phyloP scores from a whole-genome alignment of 2,113 vertebrate species.

The Panurus biarmicus region DNA sequence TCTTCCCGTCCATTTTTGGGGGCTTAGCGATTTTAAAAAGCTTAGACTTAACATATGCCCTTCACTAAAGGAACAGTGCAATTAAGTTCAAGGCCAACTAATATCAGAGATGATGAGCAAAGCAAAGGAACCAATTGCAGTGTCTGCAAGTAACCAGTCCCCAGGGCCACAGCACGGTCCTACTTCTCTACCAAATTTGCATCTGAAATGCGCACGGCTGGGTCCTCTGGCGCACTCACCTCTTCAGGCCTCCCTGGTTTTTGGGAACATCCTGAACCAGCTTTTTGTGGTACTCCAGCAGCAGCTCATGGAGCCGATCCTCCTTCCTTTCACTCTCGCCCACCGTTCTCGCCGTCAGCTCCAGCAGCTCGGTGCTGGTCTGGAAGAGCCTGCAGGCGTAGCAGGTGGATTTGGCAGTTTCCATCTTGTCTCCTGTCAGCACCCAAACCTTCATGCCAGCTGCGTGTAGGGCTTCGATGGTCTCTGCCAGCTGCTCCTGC shows the following conservation, averaged over 20 bases:
- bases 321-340: constrained; percentile 77
- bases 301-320: constrained; percentile 83
- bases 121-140: fast-evolving
- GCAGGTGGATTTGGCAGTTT: constrained; percentile 95
- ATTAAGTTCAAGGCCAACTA: background rate
- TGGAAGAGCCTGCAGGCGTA: constrained; percentile 93
- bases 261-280: constrained; percentile 82
- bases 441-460: constrained; percentile 97
- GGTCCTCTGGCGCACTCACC: constrained; percentile 71
- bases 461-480: constrained; percentile 89
- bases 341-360: constrained; percentile 82
- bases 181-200: background rate
- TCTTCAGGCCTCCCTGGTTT: constrained; percentile 72
- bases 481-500: constrained; percentile 91
- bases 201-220: fast-evolving
- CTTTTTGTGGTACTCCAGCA: constrained; percentile 87
- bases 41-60: fast-evolving
- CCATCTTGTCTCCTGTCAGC: constrained; percentile 96
- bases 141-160: fast-evolving
- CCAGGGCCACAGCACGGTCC: background rate
- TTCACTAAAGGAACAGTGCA: background rate
- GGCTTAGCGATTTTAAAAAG: background rate
- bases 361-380: constrained; percentile 87
- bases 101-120: background rate
- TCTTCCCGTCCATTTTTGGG: background rate